These are phyloP conservation scores for Dendroctonus ponderosae DNA, from an alignment of 1,140 invertebrate species.

Conservation along the genomic window DNA sequence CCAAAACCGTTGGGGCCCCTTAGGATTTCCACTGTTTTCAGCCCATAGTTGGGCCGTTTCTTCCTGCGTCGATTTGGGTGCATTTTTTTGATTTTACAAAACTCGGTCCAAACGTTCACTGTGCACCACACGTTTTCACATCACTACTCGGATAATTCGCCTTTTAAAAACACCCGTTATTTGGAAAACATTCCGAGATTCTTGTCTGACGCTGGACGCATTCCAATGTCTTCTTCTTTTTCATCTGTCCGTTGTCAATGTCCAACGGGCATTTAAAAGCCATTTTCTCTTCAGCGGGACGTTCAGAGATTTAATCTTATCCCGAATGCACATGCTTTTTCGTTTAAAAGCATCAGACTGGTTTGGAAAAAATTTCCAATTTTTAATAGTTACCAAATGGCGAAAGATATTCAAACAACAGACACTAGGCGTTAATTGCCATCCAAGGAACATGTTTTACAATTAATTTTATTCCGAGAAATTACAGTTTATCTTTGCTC, in stretches of 20 bases:
- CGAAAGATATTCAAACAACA: too few species aligned
- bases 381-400: too few species aligned
- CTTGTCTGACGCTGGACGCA: background rate
- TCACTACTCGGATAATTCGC: background rate
- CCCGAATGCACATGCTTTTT: too few species aligned
- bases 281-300: too few species aligned
- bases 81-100: constrained; percentile 48
- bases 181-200: background rate
- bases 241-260: background rate
- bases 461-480: too few species aligned
- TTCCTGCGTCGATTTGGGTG: constrained; percentile 74
- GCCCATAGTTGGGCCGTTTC: constrained; percentile 75
- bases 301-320: too few species aligned
- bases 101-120: background rate
- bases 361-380: too few species aligned
- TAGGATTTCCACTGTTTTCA: constrained; percentile 81
- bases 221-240: constrained; percentile 11
- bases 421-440: too few species aligned
- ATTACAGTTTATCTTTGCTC: too few species aligned
- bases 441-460: too few species aligned
- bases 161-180: constrained; percentile 26
- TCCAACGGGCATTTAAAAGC: too few species aligned
- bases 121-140: background rate
- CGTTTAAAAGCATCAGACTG: too few species aligned
- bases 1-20: constrained; percentile 85